Base-by-base conservation (phyloP, 2,888 invertebrate genomes). In the Thymelicus lineola region DNA sequence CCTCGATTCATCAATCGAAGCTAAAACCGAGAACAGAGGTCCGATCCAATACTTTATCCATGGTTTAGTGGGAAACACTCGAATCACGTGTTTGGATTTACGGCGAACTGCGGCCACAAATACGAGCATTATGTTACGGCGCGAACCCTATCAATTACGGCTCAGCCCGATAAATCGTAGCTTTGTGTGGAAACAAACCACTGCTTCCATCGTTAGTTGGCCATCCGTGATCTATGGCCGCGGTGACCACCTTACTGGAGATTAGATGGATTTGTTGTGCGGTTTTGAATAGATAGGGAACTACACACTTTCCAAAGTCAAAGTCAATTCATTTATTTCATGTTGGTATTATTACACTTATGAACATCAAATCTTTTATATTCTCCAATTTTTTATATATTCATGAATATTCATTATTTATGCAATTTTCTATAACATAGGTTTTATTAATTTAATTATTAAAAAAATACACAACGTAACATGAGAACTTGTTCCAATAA, bases 141-240 rank as follows among this genome's bases (percentile, higher is more conserved):
- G 76, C 74, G 76, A 77, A 79, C 78, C 77, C 78, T 80, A 80
- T 81, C 80, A 79, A 80, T 80, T 80, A 80, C 76, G 75, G 76
- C 68, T 74, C 75, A 77, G 79, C 76, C 73, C 80, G 76, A 81
- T 81, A 81, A 81, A 81, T 81, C 81, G 78, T 74, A 77, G 77
- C 79, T 77, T 79, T 79, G 79, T 80, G 77, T 76, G 77, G 78
- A 77, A 79, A 80, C 80, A 79, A 77, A 80, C 80, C 80, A 76
- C 78, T 80, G 78, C 79, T 77, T 80, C 80, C 78, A 78, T 79
- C 79, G 80, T 78, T 80, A 79, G 77, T 76, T 78, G 79, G 77
- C 77, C 79, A 76, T 75, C 74, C 74, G 77, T 79, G 80, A 80
- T 79, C 78, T 79, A 80, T 78, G 71, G 75, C 71, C 76, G 72